A percentile compares a stretch with the other conserved stretches of the same genome.
Conservation (phyloP, 2,113 vertebrate species). For the Todiramphus saurophagus region DNA sequence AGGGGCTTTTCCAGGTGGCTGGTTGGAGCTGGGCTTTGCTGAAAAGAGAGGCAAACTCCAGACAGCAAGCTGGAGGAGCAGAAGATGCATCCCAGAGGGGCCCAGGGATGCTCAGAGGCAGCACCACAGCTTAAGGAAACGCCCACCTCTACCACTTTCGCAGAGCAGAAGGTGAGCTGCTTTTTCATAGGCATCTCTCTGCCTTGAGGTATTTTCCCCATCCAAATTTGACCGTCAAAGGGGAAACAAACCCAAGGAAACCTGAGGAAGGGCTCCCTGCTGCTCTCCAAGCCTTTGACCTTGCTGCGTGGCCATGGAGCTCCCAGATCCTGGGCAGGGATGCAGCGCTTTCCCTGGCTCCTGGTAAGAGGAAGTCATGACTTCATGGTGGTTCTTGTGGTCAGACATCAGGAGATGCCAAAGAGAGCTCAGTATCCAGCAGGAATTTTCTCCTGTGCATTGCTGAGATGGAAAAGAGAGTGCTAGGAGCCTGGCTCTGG, state of each 20-base stretch:
- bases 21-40: neutral
- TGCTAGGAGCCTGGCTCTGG: neutral
- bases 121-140: neutral
- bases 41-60: accelerated
- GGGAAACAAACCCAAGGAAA: neutral
- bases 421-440: neutral
- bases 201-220: neutral
- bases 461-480: neutral
- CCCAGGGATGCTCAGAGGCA: neutral
- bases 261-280: neutral
- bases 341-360: neutral
- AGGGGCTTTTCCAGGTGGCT: neutral
- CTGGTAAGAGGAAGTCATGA: neutral
- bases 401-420: conserved; percentile 36
- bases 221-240: neutral
- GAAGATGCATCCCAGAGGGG: neutral
- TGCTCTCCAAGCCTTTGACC: neutral
- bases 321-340: neutral
- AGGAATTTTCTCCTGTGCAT: neutral
- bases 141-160: neutral
- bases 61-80: neutral
- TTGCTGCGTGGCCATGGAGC: neutral
- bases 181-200: neutral
- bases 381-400: conserved; percentile 36
- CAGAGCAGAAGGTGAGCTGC: neutral